Percentiles rank a stretch among this genome's conserved stretches.
phyloP scores from a whole-genome alignment of 2,888 invertebrate genomes.

The Lampropteryx suffumata region DNA sequence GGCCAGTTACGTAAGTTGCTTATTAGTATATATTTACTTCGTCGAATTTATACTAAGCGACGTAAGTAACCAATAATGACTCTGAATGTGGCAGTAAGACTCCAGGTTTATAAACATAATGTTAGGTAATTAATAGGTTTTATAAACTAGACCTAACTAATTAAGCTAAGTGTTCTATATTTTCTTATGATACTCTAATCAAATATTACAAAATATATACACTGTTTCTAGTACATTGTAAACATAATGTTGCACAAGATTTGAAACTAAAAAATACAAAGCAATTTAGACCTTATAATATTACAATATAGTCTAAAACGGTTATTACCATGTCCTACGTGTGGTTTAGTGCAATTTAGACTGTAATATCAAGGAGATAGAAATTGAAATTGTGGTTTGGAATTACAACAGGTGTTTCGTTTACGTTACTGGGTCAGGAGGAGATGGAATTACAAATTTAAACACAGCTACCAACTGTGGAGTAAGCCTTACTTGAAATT shows the following conservation, averaged over 20 bases:
- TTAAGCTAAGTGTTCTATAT: too few relatives aligned
- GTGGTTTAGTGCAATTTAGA: slow-evolving; percentile 20
- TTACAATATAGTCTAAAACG: slow-evolving; percentile 11
- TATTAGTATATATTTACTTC: too few relatives aligned
- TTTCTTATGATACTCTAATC: background rate
- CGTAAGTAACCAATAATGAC: too few relatives aligned
- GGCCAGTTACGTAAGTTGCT: too few relatives aligned
- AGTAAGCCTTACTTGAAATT: slow-evolving; percentile 13
- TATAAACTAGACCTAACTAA: too few relatives aligned
- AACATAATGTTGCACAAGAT: slow-evolving; percentile 29
- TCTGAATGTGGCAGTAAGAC: too few relatives aligned
- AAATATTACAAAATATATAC: slow-evolving; percentile 15
- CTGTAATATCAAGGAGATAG: slow-evolving; percentile 12
- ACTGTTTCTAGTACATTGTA: slow-evolving; percentile 17
- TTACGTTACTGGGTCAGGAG: slow-evolving; percentile 30
- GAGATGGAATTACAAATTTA: slow-evolving; percentile 33
- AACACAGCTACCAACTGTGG: slow-evolving; percentile 23
- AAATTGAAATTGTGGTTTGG: slow-evolving; percentile 3
- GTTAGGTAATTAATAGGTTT: too few relatives aligned
- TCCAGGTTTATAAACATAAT: too few relatives aligned
- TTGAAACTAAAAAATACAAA: slow-evolving; percentile 20
- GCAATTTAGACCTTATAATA: slow-evolving; percentile 18
- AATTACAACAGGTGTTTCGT: slow-evolving; percentile 28
- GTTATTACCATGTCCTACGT: slow-evolving; percentile 1
- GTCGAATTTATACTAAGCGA: too few relatives aligned